phyloP scores from a whole-genome alignment of 2,113 vertebrate species.

The Pangasianodon gigas region DNA sequence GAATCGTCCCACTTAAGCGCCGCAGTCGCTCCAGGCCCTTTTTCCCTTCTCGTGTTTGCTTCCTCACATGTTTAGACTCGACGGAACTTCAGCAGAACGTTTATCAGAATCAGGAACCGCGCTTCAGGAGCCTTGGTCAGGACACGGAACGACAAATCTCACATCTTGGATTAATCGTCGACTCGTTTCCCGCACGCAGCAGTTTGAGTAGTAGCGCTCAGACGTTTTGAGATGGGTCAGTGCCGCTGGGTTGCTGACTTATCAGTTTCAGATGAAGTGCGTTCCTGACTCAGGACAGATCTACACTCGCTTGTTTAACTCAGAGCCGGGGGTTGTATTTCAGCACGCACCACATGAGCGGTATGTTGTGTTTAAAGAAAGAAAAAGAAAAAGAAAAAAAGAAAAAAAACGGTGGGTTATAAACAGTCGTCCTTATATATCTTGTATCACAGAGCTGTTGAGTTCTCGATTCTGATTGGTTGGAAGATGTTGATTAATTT shows the following conservation, averaged over 20 bases:
- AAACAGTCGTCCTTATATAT: not conserved
- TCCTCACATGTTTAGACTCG: conserved; percentile 35
- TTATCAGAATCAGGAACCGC: not conserved
- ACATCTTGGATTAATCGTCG: not conserved
- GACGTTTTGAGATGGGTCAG: not conserved
- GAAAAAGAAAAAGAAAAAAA: not conserved
- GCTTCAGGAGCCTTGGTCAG: not conserved
- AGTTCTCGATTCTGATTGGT: not conserved
- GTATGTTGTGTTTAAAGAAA: not conserved
- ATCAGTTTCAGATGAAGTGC: not conserved
- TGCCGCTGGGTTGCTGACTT: not conserved
- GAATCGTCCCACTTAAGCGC: not conserved
- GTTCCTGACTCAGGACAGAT: not conserved
- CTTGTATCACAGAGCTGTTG: not conserved
- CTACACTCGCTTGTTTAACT: not conserved
- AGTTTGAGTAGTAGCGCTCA: not conserved
- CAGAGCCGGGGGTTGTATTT: not conserved
- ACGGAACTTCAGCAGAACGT: not conserved
- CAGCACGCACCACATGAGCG: not conserved
- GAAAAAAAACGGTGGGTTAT: not conserved
- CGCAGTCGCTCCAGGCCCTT: not conserved
- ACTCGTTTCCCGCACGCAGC: not conserved
- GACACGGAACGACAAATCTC: not conserved
- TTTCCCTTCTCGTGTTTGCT: not conserved
- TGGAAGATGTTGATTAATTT: not conserved